phyloP scores from a whole-genome alignment of 2,888 invertebrate species.

The Ariolimax columbianus region DNA sequence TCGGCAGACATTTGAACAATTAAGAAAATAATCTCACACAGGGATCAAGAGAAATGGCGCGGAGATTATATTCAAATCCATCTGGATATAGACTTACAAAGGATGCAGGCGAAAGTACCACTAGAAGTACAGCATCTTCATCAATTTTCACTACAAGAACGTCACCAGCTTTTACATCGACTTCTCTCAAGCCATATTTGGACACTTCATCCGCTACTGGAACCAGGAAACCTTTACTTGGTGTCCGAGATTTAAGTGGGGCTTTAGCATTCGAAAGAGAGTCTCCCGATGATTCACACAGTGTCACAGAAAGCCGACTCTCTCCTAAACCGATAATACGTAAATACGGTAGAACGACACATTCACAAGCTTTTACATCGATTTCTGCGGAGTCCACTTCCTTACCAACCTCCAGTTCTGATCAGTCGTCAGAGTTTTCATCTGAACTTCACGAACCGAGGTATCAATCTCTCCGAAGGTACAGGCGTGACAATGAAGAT shows the following conservation, averaged over 20 bases:
- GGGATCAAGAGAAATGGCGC: neutral
- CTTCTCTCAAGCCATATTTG: neutral
- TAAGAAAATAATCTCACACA: too few relatives aligned
- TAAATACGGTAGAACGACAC: neutral
- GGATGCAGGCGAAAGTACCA: neutral
- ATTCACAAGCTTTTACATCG: slow-evolving; percentile 2
- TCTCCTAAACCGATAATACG: neutral
- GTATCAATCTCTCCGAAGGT: too few relatives aligned
- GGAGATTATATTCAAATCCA: neutral
- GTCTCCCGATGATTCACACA: neutral
- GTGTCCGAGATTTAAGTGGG: neutral
- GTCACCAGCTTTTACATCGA: neutral
- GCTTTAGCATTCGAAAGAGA: neutral
- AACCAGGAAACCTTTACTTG: neutral
- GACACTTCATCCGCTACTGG: neutral
- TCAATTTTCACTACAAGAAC: neutral
- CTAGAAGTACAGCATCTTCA: neutral
- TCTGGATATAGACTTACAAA: neutral
- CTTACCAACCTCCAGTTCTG: too few relatives aligned
- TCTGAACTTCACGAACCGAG: too few relatives aligned
- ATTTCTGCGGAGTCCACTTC: neutral
- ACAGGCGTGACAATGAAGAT: too few relatives aligned
- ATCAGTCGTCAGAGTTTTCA: too few relatives aligned
- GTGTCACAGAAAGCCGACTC: neutral
- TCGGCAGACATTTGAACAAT: too few relatives aligned